These are phyloP conservation scores for Thunnus albacares DNA, from an alignment of 2,797 vertebrate genomes.

Conservation along the genomic window DNA sequence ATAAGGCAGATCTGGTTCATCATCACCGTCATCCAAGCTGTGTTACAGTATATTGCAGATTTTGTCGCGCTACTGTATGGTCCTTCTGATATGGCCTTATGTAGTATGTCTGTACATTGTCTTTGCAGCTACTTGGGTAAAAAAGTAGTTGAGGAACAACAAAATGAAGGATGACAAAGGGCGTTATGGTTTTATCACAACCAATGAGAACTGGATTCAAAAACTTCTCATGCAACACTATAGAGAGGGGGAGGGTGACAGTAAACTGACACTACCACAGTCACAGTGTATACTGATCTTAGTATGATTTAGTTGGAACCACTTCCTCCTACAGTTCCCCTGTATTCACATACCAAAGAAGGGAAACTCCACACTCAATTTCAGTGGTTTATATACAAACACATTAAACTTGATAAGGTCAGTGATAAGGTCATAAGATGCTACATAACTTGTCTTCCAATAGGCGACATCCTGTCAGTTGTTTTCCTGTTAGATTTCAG, in stretches of 20 bases:
- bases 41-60: neutral
- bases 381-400: too few species aligned
- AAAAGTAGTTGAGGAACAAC: neutral
- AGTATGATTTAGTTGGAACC: neutral
- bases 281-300: neutral
- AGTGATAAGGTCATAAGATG: too few species aligned
- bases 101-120: neutral
- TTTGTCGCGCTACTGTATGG: neutral
- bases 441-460: too few species aligned
- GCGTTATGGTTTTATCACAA: neutral
- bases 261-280: neutral
- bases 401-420: too few species aligned
- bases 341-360: too few species aligned
- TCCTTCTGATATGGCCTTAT: neutral
- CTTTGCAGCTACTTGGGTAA: neutral
- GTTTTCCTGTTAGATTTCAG: too few species aligned
- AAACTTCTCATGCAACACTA: neutral
- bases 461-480: too few species aligned
- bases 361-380: too few species aligned
- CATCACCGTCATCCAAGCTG: neutral
- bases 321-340: too few species aligned
- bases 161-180: neutral
- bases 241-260: neutral
- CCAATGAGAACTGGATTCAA: neutral
- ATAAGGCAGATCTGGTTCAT: slow-evolving; percentile 33